Base-by-base conservation (phyloP, 2,888 invertebrate genomes). In the Pristionchus maxplancki region DNA sequence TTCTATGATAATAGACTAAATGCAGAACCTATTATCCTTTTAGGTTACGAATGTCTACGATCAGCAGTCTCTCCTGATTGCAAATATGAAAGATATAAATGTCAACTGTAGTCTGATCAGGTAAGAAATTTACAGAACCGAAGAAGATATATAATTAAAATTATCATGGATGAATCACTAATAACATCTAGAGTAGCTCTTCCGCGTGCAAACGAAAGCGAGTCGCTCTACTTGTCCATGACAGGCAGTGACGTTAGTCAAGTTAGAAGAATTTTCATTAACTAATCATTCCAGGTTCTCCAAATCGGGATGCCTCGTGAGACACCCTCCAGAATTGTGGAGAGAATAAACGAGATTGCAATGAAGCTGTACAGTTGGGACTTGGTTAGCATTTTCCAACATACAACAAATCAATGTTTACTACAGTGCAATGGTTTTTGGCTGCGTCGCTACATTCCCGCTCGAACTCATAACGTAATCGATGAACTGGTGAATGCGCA, bases 281-380 rank as follows among this genome's bases (percentile, higher is more conserved):
- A 44, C 4, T 24, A 44, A 24, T 24, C 17, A 37, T 8, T 15
- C 4, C 15, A 71, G 71, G 20, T 34, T 37, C 20, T 71, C 17
- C 71, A 71, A 34, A 71, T 71, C 71, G 71, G 71, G n/a, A 71
- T 71, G 71, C 71, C 71, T 71, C 71, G 71, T 3, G 71, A 34
- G 37, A 71, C 71, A 6, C 71, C 71, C 13, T 37, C 15, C 15
- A 71, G 20, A 37, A 17, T 71, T 34, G 71, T 71, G 17, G 71
- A 71, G 37, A 71, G 31, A 17, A 37, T 71, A 34, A 71, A 71
- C 17, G 71, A 71, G 37, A 71, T 71, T 17, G 34, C 71, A 1
- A 34, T 71, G 34, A 71, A 71, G 37, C 20, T 71, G 71, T 71
- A 37, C 71, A 71, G 17, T 37, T 71, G 34, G 71, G 71, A 71